A percentile compares a stretch with the other conserved stretches of the same genome.
phyloP scores from a whole-genome alignment of 2,113 vertebrate genomes.

The Pygoscelis adeliae region DNA sequence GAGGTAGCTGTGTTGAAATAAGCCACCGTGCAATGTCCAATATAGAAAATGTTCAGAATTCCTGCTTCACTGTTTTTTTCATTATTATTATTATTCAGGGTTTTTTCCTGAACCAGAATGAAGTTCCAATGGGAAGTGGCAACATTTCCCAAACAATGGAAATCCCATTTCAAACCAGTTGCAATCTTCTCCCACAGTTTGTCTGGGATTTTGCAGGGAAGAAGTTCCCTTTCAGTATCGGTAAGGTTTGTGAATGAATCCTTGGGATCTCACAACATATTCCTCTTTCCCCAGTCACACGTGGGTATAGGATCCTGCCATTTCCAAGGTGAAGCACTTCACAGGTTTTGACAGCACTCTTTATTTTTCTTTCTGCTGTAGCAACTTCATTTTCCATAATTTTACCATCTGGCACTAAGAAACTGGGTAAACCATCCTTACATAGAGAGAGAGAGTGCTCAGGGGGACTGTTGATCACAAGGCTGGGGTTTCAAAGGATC shows the following conservation, averaged over 20 bases:
- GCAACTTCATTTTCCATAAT: not conserved
- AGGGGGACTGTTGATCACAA: not conserved
- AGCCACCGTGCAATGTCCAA: not conserved
- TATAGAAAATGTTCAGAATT: not conserved
- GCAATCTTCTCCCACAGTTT: not conserved
- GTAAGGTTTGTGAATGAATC: not conserved
- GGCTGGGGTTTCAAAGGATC: not conserved
- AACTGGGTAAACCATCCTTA: not conserved
- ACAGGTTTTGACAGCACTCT: not conserved
- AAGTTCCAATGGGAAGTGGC: not conserved
- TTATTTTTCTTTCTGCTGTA: not conserved
- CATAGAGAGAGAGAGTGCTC: fast-evolving
- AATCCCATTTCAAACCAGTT: not conserved
- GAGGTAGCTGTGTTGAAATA: not conserved
- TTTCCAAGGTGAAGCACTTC: not conserved
- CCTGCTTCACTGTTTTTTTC: not conserved
- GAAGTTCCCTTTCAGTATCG: not conserved
- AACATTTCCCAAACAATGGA: not conserved
- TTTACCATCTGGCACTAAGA: not conserved
- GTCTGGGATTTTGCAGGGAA: not conserved
- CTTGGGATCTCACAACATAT: not conserved
- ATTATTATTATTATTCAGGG: not conserved
- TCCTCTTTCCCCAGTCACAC: not conserved
- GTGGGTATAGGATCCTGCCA: not conserved
- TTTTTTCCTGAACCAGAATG: not conserved